Evolutionary conservation across 2,113 vertebrate genomes (phyloP), one percentile per base, ranked within the genome.

Genomic region (Agelaius tricolor): DNA sequence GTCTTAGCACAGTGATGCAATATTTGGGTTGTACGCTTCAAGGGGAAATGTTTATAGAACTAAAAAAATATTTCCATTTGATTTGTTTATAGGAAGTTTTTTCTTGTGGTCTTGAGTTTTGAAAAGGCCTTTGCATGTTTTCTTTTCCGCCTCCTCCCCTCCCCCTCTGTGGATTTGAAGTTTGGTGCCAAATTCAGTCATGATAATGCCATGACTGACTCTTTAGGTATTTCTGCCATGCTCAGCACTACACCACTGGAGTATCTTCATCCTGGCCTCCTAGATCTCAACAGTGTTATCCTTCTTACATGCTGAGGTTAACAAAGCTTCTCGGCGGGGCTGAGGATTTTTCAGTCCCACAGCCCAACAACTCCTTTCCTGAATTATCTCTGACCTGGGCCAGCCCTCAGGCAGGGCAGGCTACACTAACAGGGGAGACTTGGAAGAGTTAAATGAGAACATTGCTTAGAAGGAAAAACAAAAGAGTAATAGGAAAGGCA

Each of bases 401-500:
- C 46, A 41, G 62, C 79, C 75, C 76, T 74, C 44, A 46, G 66
- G 54, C 92, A 94, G 26, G 52, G 28, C n/a, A 58, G 66, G 26
- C 76, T 59, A n/a, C 14, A 6, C 69, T 72, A 49, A 84, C 3
- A 2, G 24, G 22, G 24, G 47, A 67, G 94, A 75, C 80, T n/a
- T 83, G 75, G 71, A 96, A 96, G 97, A 97, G 97, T 97, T 98
- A 98, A 98, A 96, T 85, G 49, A 89, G 94, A 97, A 94, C 18
- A 14, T 94, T 95, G 91, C 96, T 97, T 84, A 94, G 95, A 96
- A 97, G 90, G 73, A 88, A 98, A 98, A 98, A 97, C 97, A 97
- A 88, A 90, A 96, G 95, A 97, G 95, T 98, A 97, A 98, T 96
- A 93, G 95, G 97, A 98, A 98, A 97, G 97, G 97, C 97, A 98